phyloP scores from a whole-genome alignment of 2,113 vertebrate species.

The Varanus salvator region DNA sequence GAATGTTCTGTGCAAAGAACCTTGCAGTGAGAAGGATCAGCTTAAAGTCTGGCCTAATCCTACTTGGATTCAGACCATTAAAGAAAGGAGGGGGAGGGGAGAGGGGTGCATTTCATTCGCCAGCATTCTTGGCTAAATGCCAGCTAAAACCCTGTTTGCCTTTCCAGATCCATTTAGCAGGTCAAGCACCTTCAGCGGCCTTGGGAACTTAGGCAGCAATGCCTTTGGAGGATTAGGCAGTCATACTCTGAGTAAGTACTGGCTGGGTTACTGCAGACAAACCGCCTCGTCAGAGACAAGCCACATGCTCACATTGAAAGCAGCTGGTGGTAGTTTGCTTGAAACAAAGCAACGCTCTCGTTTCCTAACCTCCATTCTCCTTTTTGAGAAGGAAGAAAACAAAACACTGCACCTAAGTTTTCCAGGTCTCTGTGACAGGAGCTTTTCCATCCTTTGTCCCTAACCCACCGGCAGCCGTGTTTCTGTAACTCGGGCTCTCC shows the following conservation, averaged over 20 bases:
- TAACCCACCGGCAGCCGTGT: constrained; percentile 45
- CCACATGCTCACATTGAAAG: constrained; percentile 76
- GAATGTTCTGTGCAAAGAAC: constrained; percentile 74
- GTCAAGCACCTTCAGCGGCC: constrained; percentile 96
- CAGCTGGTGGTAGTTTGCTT: constrained; percentile 75
- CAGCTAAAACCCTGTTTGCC: constrained; percentile 86
- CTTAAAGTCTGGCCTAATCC: constrained; percentile 74
- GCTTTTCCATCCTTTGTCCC: constrained; percentile 57
- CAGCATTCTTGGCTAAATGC: constrained; percentile 78
- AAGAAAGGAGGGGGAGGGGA: constrained; percentile 36
- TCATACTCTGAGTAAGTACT: constrained; percentile 97
- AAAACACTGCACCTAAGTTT: constrained; percentile 74
- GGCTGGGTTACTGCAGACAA: constrained; percentile 82
- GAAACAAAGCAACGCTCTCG: constrained; percentile 54
- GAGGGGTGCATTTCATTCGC: constrained; percentile 79
- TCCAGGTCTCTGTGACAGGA: constrained; percentile 72
- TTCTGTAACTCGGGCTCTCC: not conserved
- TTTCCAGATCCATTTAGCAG: constrained; percentile 98
- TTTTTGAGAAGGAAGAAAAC: constrained; percentile 48
- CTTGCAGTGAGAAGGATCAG: constrained; percentile 75
- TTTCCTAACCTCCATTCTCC: constrained; percentile 77
- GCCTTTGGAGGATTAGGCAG: constrained; percentile 99
- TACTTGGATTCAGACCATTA: constrained; percentile 70
- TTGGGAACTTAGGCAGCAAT: constrained; percentile 97
- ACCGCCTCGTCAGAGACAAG: constrained; percentile 72